phyloP scores from a whole-genome alignment of 2,113 vertebrate genomes.

The Hystrix brachyura region DNA sequence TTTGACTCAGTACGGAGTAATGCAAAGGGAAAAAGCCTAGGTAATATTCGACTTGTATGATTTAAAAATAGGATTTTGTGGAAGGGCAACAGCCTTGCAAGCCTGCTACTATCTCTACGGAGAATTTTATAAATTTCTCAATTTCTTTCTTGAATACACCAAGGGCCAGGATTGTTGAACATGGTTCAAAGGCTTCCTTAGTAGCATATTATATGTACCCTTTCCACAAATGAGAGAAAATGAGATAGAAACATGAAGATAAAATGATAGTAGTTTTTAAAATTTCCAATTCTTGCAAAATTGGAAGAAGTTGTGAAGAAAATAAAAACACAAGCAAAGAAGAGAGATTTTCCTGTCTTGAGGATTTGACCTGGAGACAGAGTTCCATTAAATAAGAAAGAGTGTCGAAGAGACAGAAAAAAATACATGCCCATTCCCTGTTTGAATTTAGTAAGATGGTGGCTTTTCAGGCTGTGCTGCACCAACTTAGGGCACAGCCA shows the following conservation, averaged over 20 bases:
- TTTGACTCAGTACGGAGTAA: conserved; percentile 25
- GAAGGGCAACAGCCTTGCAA: not conserved
- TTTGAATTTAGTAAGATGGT: not conserved
- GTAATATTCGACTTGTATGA: conserved; percentile 41
- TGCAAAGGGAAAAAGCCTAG: not conserved
- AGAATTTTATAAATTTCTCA: conserved; percentile 38
- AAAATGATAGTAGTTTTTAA: not conserved
- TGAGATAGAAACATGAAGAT: not conserved
- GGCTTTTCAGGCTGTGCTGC: not conserved
- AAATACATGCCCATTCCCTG: not conserved
- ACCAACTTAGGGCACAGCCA: not conserved
- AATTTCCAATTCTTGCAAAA: not conserved
- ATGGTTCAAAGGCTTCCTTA: not conserved
- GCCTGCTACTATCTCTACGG: not conserved
- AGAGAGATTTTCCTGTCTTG: not conserved
- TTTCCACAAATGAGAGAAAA: not conserved
- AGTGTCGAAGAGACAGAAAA: not conserved
- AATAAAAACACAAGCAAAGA: not conserved
- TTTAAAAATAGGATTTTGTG: conserved; percentile 57
- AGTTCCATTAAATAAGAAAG: not conserved
- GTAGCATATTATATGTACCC: not conserved
- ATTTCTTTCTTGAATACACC: not conserved
- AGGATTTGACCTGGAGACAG: not conserved
- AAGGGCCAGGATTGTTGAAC: not conserved
- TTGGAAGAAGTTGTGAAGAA: not conserved